Evolutionary conservation across 53 echinoderm and acorn worm species (phyloP).

Genomic region (Apostichopus leukothele): DNA sequence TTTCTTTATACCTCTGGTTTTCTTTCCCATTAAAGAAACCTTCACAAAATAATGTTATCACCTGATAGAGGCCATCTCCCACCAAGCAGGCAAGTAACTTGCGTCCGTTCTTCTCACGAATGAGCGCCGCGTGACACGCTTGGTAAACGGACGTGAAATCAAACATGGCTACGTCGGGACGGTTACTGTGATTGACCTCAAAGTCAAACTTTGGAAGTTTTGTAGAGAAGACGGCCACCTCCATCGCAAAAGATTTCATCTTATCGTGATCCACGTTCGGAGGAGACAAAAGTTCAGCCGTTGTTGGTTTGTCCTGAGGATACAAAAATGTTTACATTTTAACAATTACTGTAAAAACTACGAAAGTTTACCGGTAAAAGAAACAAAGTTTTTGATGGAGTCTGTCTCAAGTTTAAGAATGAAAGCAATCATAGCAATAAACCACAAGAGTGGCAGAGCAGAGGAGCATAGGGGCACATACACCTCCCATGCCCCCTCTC

Average conservation of each 20-base stretch:
- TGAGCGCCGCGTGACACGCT: slow-evolving; percentile 7
- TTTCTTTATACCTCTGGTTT: too few relatives aligned
- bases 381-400: too few relatives aligned
- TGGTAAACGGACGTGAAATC: slow-evolving; percentile 36
- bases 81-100: slow-evolving; percentile 9
- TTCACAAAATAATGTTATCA: not conserved
- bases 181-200: slow-evolving; percentile 17
- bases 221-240: slow-evolving; percentile 24
- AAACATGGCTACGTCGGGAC: slow-evolving; percentile 35
- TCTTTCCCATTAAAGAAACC: too few relatives aligned
- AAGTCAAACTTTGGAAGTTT: slow-evolving; percentile 33
- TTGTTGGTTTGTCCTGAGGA: slow-evolving; percentile 18
- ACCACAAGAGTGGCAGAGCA: too few relatives aligned
- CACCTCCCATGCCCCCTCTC: too few relatives aligned
- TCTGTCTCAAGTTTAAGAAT: too few relatives aligned
- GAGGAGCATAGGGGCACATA: too few relatives aligned
- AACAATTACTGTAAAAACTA: too few relatives aligned
- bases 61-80: slow-evolving; percentile 37
- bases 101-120: slow-evolving; percentile 19
- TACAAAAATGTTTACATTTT: too few relatives aligned
- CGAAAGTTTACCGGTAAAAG: too few relatives aligned
- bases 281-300: not conserved
- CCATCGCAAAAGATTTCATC: slow-evolving; percentile 7
- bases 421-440: too few relatives aligned
- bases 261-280: slow-evolving; percentile 23